Evolutionary conservation across 2,113 vertebrate genomes (phyloP).

Genomic region (Syngnathus typhle): DNA sequence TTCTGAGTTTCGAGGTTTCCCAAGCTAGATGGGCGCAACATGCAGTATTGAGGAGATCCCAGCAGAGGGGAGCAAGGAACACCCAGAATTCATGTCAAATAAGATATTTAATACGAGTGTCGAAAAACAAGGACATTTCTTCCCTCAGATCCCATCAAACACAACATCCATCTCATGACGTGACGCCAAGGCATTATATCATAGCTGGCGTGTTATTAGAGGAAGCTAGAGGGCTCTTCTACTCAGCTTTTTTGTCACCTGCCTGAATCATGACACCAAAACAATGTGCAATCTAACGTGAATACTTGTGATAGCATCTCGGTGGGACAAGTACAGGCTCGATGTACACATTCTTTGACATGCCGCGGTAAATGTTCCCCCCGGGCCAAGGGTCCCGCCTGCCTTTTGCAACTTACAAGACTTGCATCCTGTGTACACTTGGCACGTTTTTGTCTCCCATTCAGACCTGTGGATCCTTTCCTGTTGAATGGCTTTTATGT

Average conservation of each 20-base stretch:
- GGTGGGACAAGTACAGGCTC: slow-evolving; percentile 62
- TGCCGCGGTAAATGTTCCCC: slow-evolving; percentile 36
- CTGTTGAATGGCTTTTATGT: slow-evolving; percentile 15
- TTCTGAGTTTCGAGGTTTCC: not conserved
- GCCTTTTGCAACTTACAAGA: slow-evolving; percentile 22
- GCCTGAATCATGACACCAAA: not conserved
- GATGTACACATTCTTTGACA: slow-evolving; percentile 68
- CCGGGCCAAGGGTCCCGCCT: slow-evolving; percentile 30
- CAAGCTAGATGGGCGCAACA: slow-evolving; percentile 3
- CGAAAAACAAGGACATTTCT: slow-evolving; percentile 16
- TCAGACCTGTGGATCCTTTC: slow-evolving; percentile 15
- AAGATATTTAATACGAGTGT: slow-evolving; percentile 16
- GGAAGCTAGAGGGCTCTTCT: not conserved
- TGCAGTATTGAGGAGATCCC: slow-evolving; percentile 55
- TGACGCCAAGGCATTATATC: slow-evolving; percentile 1
- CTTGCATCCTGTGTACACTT: slow-evolving; percentile 1
- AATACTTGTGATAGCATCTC: slow-evolving; percentile 46
- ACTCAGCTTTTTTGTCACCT: slow-evolving; percentile 11
- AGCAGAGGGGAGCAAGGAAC: slow-evolving; percentile 66
- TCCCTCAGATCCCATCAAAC: not conserved
- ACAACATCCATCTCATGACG: not conserved
- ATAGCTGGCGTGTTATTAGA: not conserved
- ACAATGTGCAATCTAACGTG: slow-evolving; percentile 1
- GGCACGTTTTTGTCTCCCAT: slow-evolving; percentile 11
- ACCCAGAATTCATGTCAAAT: not conserved